A percentile compares a stretch with the other conserved stretches of the same genome.
phyloP scores from a whole-genome alignment of 2,113 vertebrate species.

The Hydropotes inermis region DNA sequence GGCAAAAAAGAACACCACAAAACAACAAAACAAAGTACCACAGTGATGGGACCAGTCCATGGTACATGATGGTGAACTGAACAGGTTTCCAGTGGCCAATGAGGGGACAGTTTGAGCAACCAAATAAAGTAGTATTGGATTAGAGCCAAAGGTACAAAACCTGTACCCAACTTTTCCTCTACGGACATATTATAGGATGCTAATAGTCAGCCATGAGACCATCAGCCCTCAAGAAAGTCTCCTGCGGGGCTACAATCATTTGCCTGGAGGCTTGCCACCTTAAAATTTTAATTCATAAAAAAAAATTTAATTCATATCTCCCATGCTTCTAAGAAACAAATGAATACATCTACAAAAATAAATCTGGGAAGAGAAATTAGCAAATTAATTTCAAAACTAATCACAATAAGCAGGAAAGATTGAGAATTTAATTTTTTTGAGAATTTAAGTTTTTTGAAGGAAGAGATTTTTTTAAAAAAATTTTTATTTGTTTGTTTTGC shows the following conservation, averaged over 20 bases:
- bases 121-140: neutral
- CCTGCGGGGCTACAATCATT: neutral
- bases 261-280: neutral
- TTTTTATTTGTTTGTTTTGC: neutral
- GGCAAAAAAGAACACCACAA: neutral
- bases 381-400: constrained; percentile 13
- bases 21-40: neutral
- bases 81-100: neutral
- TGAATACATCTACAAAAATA: constrained; percentile 1
- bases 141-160: neutral
- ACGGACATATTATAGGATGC: neutral
- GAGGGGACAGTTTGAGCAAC: neutral
- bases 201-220: neutral
- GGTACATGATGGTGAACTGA: fast-evolving
- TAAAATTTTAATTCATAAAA: neutral
- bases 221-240: neutral
- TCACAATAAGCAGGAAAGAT: neutral
- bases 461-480: neutral
- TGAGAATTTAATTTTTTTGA: neutral
- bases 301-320: neutral
- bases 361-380: neutral
- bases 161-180: neutral
- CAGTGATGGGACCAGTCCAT: neutral
- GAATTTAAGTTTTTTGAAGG: neutral
- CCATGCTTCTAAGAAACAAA: neutral